phyloP scores from a whole-genome alignment of 2,888 invertebrate genomes.

The Schizaphis graminum region DNA sequence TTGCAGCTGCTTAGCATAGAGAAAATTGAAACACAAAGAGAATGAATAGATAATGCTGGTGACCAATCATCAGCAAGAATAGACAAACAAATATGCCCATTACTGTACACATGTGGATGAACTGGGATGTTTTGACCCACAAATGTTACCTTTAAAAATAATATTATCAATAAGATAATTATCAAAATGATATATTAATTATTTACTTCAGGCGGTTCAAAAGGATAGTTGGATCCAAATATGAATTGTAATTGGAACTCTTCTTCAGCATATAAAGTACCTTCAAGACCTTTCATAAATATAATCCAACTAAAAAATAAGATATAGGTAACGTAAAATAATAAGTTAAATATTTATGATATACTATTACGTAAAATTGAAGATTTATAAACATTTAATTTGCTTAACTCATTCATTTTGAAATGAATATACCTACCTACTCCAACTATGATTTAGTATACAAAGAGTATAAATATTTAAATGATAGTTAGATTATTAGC shows the following conservation, averaged over 20 bases:
- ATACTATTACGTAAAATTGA: neutral
- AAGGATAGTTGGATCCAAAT: slow-evolving; percentile 96
- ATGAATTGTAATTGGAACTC: slow-evolving; percentile 95
- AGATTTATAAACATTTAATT: neutral
- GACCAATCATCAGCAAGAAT: slow-evolving; percentile 99
- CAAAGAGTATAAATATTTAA: neutral
- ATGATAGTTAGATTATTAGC: neutral
- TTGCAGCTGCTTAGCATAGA: slow-evolving; percentile 99
- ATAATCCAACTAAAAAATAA: slow-evolving; percentile 87
- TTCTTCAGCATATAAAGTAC: slow-evolving; percentile 96
- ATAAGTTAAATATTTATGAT: neutral
- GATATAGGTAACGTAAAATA: neutral
- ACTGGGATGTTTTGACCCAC: slow-evolving; percentile 95
- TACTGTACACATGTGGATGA: slow-evolving; percentile 98
- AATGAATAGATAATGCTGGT: slow-evolving; percentile 95
- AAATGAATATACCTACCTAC: neutral
- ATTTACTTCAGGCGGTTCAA: slow-evolving; percentile 93
- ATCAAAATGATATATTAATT: neutral
- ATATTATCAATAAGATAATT: neutral
- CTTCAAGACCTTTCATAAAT: slow-evolving; percentile 92
- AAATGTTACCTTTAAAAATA: slow-evolving; percentile 81
- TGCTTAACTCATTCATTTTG: neutral
- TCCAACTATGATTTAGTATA: neutral
- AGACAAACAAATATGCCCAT: slow-evolving; percentile 98
- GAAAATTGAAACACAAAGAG: slow-evolving; percentile 96